phyloP scores from a whole-genome alignment of 1,140 invertebrate genomes.

The Ylistrum balloti region DNA sequence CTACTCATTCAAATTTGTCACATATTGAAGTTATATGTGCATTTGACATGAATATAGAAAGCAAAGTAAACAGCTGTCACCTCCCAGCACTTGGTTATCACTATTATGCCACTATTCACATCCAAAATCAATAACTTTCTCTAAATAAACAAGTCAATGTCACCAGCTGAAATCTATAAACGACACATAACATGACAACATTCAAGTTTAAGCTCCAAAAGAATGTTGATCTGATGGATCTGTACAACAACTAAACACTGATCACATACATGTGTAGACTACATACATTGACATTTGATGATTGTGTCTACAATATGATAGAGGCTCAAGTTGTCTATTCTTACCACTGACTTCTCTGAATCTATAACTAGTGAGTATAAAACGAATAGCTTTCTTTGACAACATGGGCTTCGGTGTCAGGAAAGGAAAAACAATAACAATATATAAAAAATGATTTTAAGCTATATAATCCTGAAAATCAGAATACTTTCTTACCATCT shows the following conservation, averaged over 20 bases:
- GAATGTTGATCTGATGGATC: neutral
- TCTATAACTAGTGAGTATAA: neutral
- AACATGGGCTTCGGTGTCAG: neutral
- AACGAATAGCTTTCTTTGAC: neutral
- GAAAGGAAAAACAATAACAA: too few relatives aligned
- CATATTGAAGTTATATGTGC: too few relatives aligned
- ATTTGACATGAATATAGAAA: too few relatives aligned
- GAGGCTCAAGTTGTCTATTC: too few relatives aligned
- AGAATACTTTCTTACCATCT: too few relatives aligned
- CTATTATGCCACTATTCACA: neutral
- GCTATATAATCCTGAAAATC: too few relatives aligned
- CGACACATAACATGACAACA: slow-evolving; percentile 21
- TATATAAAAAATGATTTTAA: too few relatives aligned
- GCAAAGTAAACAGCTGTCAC: too few relatives aligned
- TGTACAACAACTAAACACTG: neutral
- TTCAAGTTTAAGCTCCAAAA: neutral
- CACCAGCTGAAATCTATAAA: neutral
- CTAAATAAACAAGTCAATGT: neutral
- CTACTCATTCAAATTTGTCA: too few relatives aligned
- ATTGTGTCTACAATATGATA: too few relatives aligned
- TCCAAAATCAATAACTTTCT: neutral
- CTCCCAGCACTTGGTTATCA: neutral
- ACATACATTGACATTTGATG: too few relatives aligned
- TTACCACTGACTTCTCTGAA: too few relatives aligned
- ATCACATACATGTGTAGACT: neutral